Base-by-base conservation (phyloP, 2,113 vertebrate species). In the Setophaga coronata region DNA sequence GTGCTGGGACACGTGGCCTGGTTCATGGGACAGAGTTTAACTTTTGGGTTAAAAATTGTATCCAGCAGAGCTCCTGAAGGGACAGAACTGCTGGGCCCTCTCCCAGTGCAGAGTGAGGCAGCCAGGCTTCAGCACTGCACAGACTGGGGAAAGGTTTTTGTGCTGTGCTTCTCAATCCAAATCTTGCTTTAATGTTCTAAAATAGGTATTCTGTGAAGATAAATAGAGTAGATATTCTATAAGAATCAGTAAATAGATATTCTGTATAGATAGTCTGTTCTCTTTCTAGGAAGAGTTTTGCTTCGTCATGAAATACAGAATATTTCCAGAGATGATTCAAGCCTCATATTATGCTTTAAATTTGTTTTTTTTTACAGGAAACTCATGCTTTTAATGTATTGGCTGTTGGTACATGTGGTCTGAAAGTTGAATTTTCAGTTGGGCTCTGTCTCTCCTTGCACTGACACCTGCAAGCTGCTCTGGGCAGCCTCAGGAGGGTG, bases 221-320 rank as follows among this genome's bases (percentile, higher is more conserved):
- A 54, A 29, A 50, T 50, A 50, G 43, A 43, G 5, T 8, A 38
- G 26, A 6, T 43, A 3, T 2, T 58, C 23, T 60, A 19, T 54
- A 3, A 5, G 19, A 9, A 45, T 45, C 19, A 45, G 8, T 16
- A 21, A 36, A 2, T 48, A 64, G 12, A 33, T 56, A 20, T 8
- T 33, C 31, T 56, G 5, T 33, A 38, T 7, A 38, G 14, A 58
- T 34, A 34, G 1, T 24, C n/a, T 58, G 9, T 25, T 57, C 18
- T n/a, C 0, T 26, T 82, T 82, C 38, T 42, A 11, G 33, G 26
- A 14, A 54, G 45, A 38, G 10, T 69, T 90, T 15, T 28, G 17
- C 47, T 69, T 58, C 12, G 17, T 56, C 0, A 0, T 8, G 12
- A 36, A 58, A 57, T 10, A 8, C n/a, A 38, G 36, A 53, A 1